Evolutionary conservation across 2,797 vertebrate genomes (phyloP).

Genomic region (Anas bernieri): DNA sequence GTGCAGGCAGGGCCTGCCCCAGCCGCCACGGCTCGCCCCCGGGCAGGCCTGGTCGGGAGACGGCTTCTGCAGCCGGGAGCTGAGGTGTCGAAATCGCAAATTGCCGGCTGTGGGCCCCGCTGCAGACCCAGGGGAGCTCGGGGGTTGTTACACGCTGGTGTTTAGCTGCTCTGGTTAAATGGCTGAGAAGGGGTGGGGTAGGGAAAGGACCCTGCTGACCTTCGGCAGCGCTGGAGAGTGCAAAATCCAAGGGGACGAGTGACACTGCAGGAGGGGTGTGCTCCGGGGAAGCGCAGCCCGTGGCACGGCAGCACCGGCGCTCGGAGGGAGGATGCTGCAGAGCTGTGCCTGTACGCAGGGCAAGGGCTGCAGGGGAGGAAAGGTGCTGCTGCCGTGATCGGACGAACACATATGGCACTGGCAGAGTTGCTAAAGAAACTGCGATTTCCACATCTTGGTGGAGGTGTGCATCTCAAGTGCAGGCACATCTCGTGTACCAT

Average conservation of each 20-base stretch:
- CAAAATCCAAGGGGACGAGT: neutral
- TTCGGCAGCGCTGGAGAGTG: neutral
- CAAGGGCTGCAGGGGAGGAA: neutral
- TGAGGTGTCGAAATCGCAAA: neutral
- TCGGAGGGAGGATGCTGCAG: accelerated
- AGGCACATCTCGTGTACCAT: accelerated
- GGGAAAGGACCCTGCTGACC: neutral
- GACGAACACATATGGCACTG: neutral
- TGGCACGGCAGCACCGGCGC: accelerated
- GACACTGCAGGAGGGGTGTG: neutral
- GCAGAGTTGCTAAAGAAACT: neutral
- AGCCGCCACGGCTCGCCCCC: neutral
- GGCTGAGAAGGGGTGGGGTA: neutral
- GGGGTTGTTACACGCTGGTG: neutral
- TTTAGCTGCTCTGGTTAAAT: neutral
- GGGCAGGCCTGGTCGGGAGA: accelerated
- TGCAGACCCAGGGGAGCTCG: neutral
- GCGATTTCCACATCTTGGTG: accelerated
- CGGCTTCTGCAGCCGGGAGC: neutral
- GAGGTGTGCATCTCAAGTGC: neutral
- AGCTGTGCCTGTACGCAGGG: neutral
- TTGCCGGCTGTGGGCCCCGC: neutral
- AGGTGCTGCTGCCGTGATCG: accelerated
- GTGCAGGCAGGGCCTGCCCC: accelerated
- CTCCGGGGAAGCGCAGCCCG: neutral